A percentile compares a stretch with the other conserved stretches of the same genome.
Conservation (phyloP, 2,797 vertebrate genomes). For the Nasua narica region DNA sequence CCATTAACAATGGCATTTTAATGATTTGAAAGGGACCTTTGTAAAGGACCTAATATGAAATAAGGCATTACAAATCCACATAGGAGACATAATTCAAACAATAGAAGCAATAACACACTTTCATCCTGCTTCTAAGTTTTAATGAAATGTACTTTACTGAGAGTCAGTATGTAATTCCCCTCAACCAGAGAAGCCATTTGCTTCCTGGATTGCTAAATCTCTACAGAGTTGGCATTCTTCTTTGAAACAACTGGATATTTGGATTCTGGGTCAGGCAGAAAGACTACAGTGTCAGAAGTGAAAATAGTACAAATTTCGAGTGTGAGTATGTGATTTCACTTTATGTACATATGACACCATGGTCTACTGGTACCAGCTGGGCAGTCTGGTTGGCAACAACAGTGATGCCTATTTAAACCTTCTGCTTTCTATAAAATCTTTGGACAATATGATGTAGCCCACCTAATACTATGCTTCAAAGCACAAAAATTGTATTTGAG, state of each 20-base stretch:
- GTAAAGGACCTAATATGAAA: conserved; percentile 11
- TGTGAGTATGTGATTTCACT: neutral
- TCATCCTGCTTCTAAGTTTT: neutral
- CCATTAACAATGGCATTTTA: conserved; percentile 18
- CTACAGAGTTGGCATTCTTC: neutral
- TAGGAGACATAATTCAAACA: conserved; percentile 13
- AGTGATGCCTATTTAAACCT: neutral
- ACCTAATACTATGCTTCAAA: neutral
- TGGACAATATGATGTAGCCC: too few species aligned
- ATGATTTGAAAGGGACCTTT: conserved; percentile 3
- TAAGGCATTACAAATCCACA: neutral
- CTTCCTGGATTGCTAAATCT: neutral
- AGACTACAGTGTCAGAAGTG: neutral
- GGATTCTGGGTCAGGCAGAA: neutral
- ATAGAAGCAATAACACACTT: neutral
- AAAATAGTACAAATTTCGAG: neutral
- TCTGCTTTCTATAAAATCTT: neutral
- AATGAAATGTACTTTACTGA: neutral
- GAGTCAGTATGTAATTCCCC: neutral
- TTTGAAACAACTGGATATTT: neutral
- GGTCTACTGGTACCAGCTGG: neutral
- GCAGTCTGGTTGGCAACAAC: neutral
- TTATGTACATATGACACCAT: neutral
- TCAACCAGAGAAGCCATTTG: neutral
- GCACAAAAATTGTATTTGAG: neutral